Percentiles rank a stretch among this genome's conserved stretches.
These are phyloP conservation scores for Andrena cerasifolii DNA, from an alignment of 1,140 invertebrate genomes.

Conservation along the genomic window DNA sequence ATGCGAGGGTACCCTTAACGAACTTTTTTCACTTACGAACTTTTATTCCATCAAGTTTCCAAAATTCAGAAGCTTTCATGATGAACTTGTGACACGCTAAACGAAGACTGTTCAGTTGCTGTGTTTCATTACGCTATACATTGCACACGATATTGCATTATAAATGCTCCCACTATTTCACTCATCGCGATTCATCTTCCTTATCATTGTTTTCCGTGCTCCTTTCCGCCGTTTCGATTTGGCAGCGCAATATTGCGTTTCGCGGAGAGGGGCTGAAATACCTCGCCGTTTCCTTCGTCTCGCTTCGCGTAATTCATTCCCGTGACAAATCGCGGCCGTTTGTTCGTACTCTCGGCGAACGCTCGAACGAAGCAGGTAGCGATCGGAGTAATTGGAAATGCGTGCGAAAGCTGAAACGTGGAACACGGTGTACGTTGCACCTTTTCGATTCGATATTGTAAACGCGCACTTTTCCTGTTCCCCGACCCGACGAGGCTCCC, in stretches of 20 bases:
- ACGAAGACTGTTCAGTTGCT: not conserved
- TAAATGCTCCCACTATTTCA: constrained; percentile 9
- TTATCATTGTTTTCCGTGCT: constrained; percentile 14
- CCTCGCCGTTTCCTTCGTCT: constrained; percentile 1
- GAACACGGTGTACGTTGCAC: not conserved
- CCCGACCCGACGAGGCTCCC: not conserved
- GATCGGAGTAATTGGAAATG: constrained; percentile 1
- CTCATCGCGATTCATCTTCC: constrained; percentile 10
- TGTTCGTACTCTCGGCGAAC: constrained; percentile 29
- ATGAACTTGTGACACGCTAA: too few species aligned
- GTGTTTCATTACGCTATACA: constrained; percentile 3
- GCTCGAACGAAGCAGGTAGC: constrained; percentile 6
- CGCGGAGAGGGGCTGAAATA: constrained; percentile 26
- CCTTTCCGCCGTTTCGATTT: not conserved
- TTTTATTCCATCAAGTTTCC: too few species aligned
- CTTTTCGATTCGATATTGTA: too few species aligned
- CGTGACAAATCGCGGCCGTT: constrained; percentile 24
- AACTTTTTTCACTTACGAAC: too few species aligned
- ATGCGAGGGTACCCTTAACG: too few species aligned
- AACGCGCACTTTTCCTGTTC: not conserved
- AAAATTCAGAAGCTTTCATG: too few species aligned
- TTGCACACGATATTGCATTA: not conserved
- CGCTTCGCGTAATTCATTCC: constrained; percentile 13
- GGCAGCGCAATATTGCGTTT: constrained; percentile 4
- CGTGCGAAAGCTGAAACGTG: not conserved